These are phyloP conservation scores for Periparus ater DNA, from an alignment of 2,797 vertebrate species.

Conservation along the genomic window DNA sequence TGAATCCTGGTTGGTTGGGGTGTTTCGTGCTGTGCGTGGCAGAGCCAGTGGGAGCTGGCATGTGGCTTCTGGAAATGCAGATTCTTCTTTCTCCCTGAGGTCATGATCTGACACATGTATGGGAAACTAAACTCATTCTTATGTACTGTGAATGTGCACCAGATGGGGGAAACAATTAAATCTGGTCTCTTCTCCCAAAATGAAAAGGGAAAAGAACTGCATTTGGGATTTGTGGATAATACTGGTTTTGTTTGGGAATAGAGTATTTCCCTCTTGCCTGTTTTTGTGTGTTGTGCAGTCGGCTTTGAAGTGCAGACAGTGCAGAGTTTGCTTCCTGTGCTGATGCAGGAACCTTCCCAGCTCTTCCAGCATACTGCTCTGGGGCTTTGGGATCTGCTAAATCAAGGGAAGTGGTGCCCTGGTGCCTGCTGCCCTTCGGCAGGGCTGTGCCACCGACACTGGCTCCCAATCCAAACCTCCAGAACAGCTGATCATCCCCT, in stretches of 20 bases:
- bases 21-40: background rate
- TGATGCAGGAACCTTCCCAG: background rate
- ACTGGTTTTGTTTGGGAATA: background rate
- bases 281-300: background rate
- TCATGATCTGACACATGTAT: background rate
- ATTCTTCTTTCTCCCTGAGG: background rate
- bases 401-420: background rate
- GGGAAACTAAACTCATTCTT: background rate
- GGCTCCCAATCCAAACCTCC: background rate
- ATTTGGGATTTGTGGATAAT: background rate
- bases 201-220: background rate
- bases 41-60: background rate
- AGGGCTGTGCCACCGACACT: fast-evolving
- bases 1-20: background rate
- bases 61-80: background rate
- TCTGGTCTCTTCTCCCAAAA: background rate
- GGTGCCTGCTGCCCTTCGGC: fast-evolving
- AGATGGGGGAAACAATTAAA: background rate
- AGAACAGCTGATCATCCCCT: background rate
- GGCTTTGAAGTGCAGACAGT: background rate
- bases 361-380: background rate
- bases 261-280: background rate
- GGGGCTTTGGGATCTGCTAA: background rate
- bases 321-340: background rate
- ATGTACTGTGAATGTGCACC: background rate